Evolutionary conservation across 2,797 vertebrate species (phyloP).

Genomic region (Sus cebifrons): DNA sequence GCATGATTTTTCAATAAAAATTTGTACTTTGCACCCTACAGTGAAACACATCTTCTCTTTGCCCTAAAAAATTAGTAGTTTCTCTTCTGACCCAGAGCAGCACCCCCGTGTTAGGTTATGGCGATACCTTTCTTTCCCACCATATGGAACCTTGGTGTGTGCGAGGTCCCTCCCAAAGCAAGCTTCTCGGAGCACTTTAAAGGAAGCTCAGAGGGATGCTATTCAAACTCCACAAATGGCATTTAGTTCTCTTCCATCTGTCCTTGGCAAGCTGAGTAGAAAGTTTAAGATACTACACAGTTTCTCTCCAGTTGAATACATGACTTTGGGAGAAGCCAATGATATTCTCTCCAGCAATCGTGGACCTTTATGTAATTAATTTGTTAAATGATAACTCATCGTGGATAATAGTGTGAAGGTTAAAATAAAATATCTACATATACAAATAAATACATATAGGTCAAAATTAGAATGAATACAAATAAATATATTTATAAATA

Average conservation of each 20-base stretch:
- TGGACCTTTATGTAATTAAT: slow-evolving; percentile 2
- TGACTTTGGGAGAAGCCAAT: background rate
- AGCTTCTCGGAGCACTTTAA: background rate
- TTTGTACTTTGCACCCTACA: background rate
- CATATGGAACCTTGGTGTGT: accelerated
- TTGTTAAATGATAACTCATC: slow-evolving; percentile 18
- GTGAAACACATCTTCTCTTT: slow-evolving; percentile 8
- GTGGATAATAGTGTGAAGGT: background rate
- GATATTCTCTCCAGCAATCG: background rate
- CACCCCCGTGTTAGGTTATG: background rate
- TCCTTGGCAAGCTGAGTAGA: background rate
- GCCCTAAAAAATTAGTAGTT: background rate
- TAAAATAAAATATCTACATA: background rate
- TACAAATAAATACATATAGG: background rate
- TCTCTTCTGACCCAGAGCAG: background rate
- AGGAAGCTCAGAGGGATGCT: background rate
- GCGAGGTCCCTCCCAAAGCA: background rate
- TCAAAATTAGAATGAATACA: slow-evolving; percentile 1
- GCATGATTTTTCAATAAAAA: slow-evolving; percentile 16
- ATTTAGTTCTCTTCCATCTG: background rate
- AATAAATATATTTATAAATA: background rate
- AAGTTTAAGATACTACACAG: background rate
- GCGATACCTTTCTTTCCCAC: too few relatives aligned
- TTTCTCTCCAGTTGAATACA: slow-evolving; percentile 23
- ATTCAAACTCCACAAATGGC: background rate